Conservation (phyloP, 1,140 invertebrate species). For the Lutraria rhynchaena region DNA sequence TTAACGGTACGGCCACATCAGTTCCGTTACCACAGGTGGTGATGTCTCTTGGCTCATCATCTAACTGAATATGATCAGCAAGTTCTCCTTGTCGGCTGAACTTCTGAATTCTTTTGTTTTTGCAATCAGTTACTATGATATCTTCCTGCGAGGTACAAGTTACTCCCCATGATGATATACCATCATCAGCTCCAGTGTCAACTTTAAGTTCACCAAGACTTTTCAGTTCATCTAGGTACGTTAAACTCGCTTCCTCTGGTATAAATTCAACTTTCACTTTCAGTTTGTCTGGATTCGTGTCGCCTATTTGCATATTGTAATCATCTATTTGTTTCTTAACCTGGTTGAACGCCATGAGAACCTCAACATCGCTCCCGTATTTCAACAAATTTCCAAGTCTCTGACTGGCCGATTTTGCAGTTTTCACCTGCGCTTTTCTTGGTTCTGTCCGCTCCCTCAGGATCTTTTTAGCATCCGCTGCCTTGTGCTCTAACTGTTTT, state of each 20-base stretch:
- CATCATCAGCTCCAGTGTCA: constrained; percentile 69
- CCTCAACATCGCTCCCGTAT: constrained; percentile 75
- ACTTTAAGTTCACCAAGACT: constrained; percentile 69
- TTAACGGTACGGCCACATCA: constrained; percentile 74
- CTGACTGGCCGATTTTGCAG: constrained; percentile 65
- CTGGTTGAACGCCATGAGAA: constrained; percentile 71
- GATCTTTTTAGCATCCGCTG: constrained; percentile 54
- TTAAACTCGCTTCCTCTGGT: constrained; percentile 63
- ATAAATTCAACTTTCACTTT: constrained; percentile 70
- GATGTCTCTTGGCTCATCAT: constrained; percentile 76
- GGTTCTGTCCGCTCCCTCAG: constrained; percentile 61
- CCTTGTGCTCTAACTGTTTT: constrained; percentile 61
- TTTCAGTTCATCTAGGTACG: constrained; percentile 66
- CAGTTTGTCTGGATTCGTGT: constrained; percentile 61
- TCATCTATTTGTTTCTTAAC: constrained; percentile 64
- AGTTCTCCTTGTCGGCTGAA: constrained; percentile 74
- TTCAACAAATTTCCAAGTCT: constrained; percentile 70
- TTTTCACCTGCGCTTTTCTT: constrained; percentile 60
- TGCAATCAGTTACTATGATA: constrained; percentile 76
- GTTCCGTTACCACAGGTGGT: constrained; percentile 67
- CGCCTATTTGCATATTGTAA: constrained; percentile 63
- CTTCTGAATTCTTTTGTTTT: constrained; percentile 75
- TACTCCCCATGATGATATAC: constrained; percentile 74
- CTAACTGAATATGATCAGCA: constrained; percentile 75
- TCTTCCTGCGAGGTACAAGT: constrained; percentile 73